Conservation (phyloP, 1,140 invertebrate species). For the Sitodiplosis mosellana region DNA sequence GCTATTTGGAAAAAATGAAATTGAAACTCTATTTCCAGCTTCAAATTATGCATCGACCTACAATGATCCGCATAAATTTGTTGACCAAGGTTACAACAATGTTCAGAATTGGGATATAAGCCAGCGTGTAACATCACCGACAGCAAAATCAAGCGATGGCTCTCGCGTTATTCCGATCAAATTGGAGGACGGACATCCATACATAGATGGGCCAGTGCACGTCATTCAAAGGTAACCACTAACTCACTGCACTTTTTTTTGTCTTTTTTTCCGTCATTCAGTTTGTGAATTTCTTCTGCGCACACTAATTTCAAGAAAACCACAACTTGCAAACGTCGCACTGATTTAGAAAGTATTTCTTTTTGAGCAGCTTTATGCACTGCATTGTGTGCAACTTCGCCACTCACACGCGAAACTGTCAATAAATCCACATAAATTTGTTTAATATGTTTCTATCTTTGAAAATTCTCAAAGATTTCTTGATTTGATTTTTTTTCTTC, state of each 20-base stretch:
- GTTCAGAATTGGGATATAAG: constrained; percentile 8
- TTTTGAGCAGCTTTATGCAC: background rate
- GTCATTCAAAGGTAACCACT: constrained; percentile 23
- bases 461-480: background rate
- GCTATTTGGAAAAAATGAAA: too few relatives aligned
- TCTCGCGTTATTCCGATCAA: constrained; percentile 18
- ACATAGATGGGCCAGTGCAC: constrained; percentile 11
- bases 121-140: background rate
- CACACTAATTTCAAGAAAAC: background rate
- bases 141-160: constrained; percentile 4
- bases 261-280: too few relatives aligned
- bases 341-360: background rate
- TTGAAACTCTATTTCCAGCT: background rate
- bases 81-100: constrained; percentile 24
- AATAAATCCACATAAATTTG: too few relatives aligned
- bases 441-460: too few relatives aligned
- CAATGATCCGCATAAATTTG: constrained; percentile 24
- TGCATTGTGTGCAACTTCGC: too few relatives aligned
- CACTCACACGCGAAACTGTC: too few relatives aligned
- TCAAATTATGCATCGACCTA: background rate
- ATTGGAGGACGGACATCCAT: constrained; percentile 12
- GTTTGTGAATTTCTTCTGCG: too few relatives aligned
- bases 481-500: constrained; percentile 3
- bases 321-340: background rate
- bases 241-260: background rate